Evolutionary conservation across 2,113 vertebrate species (phyloP).

Genomic region (Ctenomys sociabilis): DNA sequence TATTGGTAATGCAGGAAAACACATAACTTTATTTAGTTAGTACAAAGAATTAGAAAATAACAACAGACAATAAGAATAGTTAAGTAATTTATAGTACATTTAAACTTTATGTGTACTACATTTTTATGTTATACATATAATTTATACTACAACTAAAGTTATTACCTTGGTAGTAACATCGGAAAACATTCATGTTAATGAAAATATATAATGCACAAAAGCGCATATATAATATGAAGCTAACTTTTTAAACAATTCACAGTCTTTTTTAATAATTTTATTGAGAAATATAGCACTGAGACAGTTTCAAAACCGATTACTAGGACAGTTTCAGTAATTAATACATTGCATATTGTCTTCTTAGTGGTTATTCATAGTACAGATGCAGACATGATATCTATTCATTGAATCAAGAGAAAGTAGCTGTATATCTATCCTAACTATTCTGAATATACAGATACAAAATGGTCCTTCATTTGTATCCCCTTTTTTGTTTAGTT

Average conservation of each 20-base stretch:
- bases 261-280: too few species aligned
- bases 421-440: too few species aligned
- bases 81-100: not conserved
- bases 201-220: slow-evolving; percentile 10
- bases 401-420: too few species aligned
- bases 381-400: too few species aligned
- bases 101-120: not conserved
- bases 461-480: too few species aligned
- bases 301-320: too few species aligned
- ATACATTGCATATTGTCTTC: too few species aligned
- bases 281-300: too few species aligned
- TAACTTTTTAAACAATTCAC: slow-evolving; percentile 19
- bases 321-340: too few species aligned
- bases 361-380: too few species aligned
- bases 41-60: not conserved
- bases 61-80: not conserved
- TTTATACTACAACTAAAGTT: not conserved
- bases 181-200: not conserved
- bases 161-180: not conserved
- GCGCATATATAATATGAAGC: not conserved
- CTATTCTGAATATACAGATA: too few species aligned
- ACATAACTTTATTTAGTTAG: not conserved
- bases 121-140: not conserved
- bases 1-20: not conserved
- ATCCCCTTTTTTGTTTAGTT: too few species aligned